Evolutionary conservation across 1,140 invertebrate species (phyloP).

Genomic region (Ceratosolen solmsi): DNA sequence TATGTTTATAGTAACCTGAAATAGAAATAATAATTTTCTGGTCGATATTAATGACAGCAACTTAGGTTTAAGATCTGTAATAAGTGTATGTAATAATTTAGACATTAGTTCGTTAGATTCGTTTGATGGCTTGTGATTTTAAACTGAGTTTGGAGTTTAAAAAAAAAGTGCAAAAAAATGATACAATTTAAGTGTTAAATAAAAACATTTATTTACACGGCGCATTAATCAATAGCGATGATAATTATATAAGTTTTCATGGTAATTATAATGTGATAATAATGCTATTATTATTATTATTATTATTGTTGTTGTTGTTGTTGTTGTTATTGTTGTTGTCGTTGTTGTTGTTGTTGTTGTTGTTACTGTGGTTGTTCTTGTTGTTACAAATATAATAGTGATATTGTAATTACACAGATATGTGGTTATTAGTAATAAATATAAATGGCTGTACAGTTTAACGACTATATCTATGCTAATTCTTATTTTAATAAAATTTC

Average conservation of each 20-base stretch:
- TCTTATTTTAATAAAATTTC: slow-evolving; percentile 6
- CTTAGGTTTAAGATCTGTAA: too few relatives aligned
- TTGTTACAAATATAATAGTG: slow-evolving; percentile 29
- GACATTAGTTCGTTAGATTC: not conserved
- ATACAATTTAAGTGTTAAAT: slow-evolving; percentile 54
- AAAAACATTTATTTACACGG: slow-evolving; percentile 63
- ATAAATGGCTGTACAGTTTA: slow-evolving; percentile 39
- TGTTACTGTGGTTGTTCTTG: not conserved
- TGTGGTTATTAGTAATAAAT: slow-evolving; percentile 28
- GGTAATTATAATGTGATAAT: slow-evolving; percentile 15
- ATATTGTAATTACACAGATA: slow-evolving; percentile 17
- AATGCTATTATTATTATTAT: slow-evolving; percentile 23
- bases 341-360: too few relatives aligned
- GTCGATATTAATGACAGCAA: too few relatives aligned
- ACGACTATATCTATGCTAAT: slow-evolving; percentile 18
- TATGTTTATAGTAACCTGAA: slow-evolving; percentile 52
- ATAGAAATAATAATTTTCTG: slow-evolving; percentile 46
- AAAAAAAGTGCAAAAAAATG: slow-evolving; percentile 36
- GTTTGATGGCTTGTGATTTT: slow-evolving; percentile 1
- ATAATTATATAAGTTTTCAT: slow-evolving; percentile 41
- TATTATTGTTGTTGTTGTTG: not conserved
- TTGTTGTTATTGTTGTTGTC: too few relatives aligned
- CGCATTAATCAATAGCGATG: slow-evolving; percentile 45
- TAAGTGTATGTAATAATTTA: not conserved
- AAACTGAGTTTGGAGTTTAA: not conserved